Percentiles rank a stretch among this genome's conserved stretches.
Conservation (phyloP, 2,797 vertebrate genomes). For the Acanthurus lineatus region DNA sequence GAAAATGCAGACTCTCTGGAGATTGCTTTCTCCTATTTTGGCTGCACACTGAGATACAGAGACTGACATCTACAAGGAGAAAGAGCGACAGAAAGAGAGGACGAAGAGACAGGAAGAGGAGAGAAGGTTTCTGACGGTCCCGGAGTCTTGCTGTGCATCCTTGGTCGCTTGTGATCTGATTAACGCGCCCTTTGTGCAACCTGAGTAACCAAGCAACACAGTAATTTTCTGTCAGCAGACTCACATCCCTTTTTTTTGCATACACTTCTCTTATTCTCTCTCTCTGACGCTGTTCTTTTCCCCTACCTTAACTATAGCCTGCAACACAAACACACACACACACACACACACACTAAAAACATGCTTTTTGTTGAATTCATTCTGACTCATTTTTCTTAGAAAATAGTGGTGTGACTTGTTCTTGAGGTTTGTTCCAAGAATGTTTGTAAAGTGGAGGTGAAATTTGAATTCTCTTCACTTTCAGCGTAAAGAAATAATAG, state of each 20-base stretch:
- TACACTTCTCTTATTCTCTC: conserved; percentile 7
- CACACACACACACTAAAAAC: not conserved
- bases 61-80: conserved; percentile 12
- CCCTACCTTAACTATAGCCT: not conserved
- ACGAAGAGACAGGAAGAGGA: not conserved
- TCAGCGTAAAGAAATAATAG: not conserved
- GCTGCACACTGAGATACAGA: conserved; percentile 6
- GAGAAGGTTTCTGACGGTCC: not conserved
- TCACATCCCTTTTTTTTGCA: conserved; percentile 28
- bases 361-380: not conserved
- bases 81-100: conserved; percentile 6
- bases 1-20: conserved; percentile 10
- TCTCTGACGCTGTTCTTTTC: conserved; percentile 7
- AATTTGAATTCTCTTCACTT: not conserved
- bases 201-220: conserved; percentile 75
- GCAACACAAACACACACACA: conserved; percentile 6
- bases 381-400: not conserved
- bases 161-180: conserved; percentile 69
- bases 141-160: conserved; percentile 33
- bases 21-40: not conserved
- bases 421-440: not conserved
- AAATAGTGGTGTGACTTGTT: not conserved
- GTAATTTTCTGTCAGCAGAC: conserved; percentile 46
- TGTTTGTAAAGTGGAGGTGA: not conserved
- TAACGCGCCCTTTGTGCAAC: conserved; percentile 71